Percentiles rank a stretch among this genome's conserved stretches.
These are phyloP conservation scores for Chouioia cunea DNA, from an alignment of 2,888 invertebrate species.

Conservation along the genomic window DNA sequence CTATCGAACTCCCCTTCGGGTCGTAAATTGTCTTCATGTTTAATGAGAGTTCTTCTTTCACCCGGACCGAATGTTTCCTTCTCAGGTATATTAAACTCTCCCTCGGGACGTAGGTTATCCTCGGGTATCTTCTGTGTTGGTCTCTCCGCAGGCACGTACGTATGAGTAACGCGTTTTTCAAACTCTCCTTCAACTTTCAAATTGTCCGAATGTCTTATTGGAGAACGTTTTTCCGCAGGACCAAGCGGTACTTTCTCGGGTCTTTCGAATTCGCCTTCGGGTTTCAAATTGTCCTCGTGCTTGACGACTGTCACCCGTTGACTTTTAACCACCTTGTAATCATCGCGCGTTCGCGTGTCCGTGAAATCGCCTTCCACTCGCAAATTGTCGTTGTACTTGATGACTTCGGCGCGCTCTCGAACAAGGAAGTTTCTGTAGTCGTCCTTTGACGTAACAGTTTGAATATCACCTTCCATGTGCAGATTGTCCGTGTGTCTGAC, in stretches of 20 bases:
- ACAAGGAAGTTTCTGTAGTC: conserved; percentile 51
- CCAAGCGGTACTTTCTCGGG: conserved; percentile 49
- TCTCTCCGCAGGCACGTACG: conserved; percentile 71
- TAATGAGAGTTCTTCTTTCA: conserved; percentile 62
- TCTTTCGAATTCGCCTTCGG: conserved; percentile 70
- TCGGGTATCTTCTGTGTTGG: conserved; percentile 63
- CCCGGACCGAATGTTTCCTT: conserved; percentile 51
- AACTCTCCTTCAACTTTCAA: conserved; percentile 67
- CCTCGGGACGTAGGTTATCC: conserved; percentile 68
- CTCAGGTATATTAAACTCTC: conserved; percentile 68
- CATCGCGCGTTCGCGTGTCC: conserved; percentile 68
- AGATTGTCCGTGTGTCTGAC: conserved; percentile 69
- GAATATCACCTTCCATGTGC: conserved; percentile 69
- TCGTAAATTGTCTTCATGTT: conserved; percentile 68
- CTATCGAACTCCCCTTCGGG: conserved; percentile 69
- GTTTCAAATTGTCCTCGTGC: conserved; percentile 66
- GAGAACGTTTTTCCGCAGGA: conserved; percentile 58
- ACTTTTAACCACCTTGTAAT: conserved; percentile 72
- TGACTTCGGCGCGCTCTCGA: conserved; percentile 69
- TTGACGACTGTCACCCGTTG: conserved; percentile 70
- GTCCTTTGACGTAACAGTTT: conserved; percentile 71
- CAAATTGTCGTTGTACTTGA: conserved; percentile 68
- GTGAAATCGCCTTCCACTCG: conserved; percentile 74
- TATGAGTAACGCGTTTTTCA: conserved; percentile 71
- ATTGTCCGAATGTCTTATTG: conserved; percentile 62